A percentile compares a stretch with the other conserved stretches of the same genome.
Conservation (phyloP, 2,797 vertebrate species). For the Lemur catta region DNA sequence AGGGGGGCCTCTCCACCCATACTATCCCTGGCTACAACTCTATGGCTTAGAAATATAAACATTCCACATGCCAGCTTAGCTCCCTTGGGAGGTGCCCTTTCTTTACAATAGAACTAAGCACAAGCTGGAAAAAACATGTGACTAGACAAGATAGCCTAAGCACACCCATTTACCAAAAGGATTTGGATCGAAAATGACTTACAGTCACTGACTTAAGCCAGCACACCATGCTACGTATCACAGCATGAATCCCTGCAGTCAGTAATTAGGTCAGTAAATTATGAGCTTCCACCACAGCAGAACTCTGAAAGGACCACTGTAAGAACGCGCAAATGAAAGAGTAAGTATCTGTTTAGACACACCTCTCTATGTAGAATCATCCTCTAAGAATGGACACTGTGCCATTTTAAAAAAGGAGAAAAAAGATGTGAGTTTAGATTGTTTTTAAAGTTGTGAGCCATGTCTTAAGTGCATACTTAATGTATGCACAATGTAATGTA, state of each 20-base stretch:
- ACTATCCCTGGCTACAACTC: background rate
- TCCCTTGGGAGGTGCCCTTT: background rate
- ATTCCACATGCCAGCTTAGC: background rate
- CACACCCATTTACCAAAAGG: background rate
- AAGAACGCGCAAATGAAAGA: background rate
- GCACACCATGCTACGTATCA: background rate
- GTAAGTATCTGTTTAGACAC: background rate
- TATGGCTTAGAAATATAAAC: background rate
- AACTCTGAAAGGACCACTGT: background rate
- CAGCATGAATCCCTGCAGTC: background rate
- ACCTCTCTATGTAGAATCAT: background rate
- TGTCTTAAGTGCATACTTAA: background rate
- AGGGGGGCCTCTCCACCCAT: background rate
- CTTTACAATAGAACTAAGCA: background rate
- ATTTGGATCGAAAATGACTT: background rate
- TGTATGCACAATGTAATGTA: background rate
- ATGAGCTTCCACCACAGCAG: conserved; percentile 1
- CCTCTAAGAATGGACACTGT: background rate
- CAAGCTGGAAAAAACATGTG: background rate
- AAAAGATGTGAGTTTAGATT: background rate
- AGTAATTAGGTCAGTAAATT: conserved; percentile 33
- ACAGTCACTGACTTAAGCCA: background rate
- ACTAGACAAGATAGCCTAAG: background rate
- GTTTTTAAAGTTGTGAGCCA: conserved; percentile 23
- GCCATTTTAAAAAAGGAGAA: background rate